Evolutionary conservation across 2,797 vertebrate species (phyloP).

Genomic region (Hyperoplus lanceolatus): DNA sequence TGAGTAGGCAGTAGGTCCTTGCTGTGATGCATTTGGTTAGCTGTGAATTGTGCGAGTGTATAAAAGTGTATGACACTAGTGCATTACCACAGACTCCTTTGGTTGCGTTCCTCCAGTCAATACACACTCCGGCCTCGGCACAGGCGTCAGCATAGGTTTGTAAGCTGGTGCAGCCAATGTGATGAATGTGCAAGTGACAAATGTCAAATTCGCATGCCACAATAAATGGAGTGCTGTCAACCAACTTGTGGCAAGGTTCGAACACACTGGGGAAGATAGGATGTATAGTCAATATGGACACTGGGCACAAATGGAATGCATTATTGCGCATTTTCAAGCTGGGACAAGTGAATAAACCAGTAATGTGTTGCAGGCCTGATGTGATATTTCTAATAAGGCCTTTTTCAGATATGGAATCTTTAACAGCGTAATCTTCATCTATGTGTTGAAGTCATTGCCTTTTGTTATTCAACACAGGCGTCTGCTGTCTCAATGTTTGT

Average conservation of each 20-base stretch:
- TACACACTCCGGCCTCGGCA: slow-evolving; percentile 77
- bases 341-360: neutral
- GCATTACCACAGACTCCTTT: slow-evolving; percentile 81
- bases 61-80: neutral
- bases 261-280: slow-evolving; percentile 78
- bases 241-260: slow-evolving; percentile 76
- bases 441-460: neutral
- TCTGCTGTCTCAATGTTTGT: neutral
- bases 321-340: neutral
- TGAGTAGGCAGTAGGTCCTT: neutral
- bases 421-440: neutral
- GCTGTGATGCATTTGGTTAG: neutral
- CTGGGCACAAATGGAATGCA: neutral
- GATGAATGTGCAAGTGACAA: slow-evolving; percentile 49
- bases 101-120: slow-evolving; percentile 84
- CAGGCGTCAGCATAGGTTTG: slow-evolving; percentile 84
- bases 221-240: slow-evolving; percentile 72
- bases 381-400: neutral
- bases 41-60: neutral
- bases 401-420: neutral
- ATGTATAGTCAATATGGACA: slow-evolving; percentile 12
- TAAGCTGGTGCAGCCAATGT: slow-evolving; percentile 79
- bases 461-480: neutral
- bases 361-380: neutral
- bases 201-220: slow-evolving; percentile 75